Percentiles rank a stretch among this genome's conserved stretches.
Conservation (phyloP, 1,140 invertebrate species). For the Eciton burchellii region DNA sequence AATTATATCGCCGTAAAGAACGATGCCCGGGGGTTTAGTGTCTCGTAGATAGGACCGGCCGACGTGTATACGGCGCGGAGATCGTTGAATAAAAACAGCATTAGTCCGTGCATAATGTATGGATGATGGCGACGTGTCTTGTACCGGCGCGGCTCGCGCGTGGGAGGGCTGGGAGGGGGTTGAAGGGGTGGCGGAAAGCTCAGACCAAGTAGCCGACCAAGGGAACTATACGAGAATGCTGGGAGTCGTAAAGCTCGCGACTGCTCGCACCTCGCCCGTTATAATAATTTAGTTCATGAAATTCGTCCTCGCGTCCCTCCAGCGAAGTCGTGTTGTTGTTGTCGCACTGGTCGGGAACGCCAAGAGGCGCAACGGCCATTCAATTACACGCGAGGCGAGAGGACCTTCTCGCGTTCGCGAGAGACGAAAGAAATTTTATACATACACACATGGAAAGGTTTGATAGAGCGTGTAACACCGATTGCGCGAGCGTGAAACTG, state of each 20-base stretch:
- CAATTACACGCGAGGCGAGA: conserved; percentile 9
- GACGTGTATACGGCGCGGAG: conserved; percentile 64
- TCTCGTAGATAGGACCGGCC: conserved; percentile 71
- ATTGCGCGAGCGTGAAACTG: too few relatives aligned
- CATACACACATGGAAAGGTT: not conserved
- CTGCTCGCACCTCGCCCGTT: conserved; percentile 72
- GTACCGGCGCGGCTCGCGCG: conserved; percentile 44
- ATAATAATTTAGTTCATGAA: conserved; percentile 81
- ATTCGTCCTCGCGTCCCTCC: conserved; percentile 68
- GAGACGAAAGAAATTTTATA: not conserved
- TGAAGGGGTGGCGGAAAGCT: conserved; percentile 49
- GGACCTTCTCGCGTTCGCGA: not conserved
- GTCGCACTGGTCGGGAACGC: not conserved
- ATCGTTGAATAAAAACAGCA: conserved; percentile 84
- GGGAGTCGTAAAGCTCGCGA: conserved; percentile 78
- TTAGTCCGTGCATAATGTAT: conserved; percentile 84
- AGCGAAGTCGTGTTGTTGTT: conserved; percentile 25
- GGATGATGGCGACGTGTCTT: conserved; percentile 76
- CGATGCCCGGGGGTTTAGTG: conserved; percentile 78
- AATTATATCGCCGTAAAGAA: conserved; percentile 84
- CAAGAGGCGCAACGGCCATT: not conserved
- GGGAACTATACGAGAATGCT: conserved; percentile 77
- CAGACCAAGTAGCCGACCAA: conserved; percentile 66
- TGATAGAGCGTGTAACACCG: too few relatives aligned
- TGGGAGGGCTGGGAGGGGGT: too few relatives aligned